phyloP scores from a whole-genome alignment of 2,888 invertebrate species.

The Arenicola marina region DNA sequence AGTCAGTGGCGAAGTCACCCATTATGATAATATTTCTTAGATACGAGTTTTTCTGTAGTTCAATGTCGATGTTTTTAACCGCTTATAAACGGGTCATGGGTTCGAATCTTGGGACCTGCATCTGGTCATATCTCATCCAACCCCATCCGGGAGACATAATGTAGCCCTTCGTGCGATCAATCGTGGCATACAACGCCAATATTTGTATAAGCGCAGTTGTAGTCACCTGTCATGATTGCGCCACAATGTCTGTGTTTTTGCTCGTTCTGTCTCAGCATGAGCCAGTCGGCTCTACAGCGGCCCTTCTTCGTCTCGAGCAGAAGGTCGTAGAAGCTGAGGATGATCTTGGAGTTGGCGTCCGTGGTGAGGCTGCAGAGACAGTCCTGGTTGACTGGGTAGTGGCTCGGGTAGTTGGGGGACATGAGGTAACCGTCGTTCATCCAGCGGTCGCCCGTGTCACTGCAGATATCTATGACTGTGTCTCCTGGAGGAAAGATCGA shows the following conservation, averaged over 20 bases:
- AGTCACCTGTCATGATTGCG: slow-evolving; percentile 34
- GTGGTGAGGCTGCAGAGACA: slow-evolving; percentile 26
- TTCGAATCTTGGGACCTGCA: no score
- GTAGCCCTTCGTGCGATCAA: no score
- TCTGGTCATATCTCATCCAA: no score
- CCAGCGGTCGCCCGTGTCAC: not conserved
- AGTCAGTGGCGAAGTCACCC: no score
- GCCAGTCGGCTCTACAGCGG: slow-evolving; percentile 35
- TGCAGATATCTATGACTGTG: slow-evolving; percentile 29
- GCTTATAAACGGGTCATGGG: no score
- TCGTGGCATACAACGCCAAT: no score
- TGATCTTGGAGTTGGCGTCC: slow-evolving; percentile 19
- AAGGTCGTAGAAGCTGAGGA: slow-evolving; percentile 32
- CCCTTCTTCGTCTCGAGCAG: slow-evolving; percentile 32
- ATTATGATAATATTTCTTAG: no score
- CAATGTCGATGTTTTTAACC: no score
- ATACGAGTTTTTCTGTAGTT: no score
- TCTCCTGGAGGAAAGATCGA: slow-evolving; percentile 10
- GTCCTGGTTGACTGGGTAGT: slow-evolving; percentile 30
- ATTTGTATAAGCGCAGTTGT: no score
- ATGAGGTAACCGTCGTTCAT: slow-evolving; percentile 25
- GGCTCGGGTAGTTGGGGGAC: slow-evolving; percentile 32
- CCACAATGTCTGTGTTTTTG: slow-evolving; percentile 33
- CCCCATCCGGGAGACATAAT: no score
- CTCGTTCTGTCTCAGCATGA: slow-evolving; percentile 32